Base-by-base conservation (phyloP, 1,140 invertebrate genomes). In the Acromyrmex echinatior region DNA sequence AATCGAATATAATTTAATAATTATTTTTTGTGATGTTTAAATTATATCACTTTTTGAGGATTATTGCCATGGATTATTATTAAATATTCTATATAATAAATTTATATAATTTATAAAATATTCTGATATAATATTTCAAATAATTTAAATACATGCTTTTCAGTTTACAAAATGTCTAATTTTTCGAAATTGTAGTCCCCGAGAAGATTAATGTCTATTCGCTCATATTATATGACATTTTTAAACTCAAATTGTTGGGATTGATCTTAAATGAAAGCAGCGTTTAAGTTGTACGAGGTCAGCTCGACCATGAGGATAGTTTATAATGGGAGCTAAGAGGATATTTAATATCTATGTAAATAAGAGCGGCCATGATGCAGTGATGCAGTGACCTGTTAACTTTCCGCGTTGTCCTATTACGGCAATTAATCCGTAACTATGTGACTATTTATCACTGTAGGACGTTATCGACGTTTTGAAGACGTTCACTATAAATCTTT, bases 261-360 rank as follows among this genome's bases (percentile, higher is more conserved):
- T 4, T 18, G 51, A 74, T 53, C 4, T n/a, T 14, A 60, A 77
- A 39, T 5, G 56, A 60, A 39, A 60, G 6, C 6, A 35, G n/a
- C 4, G 28, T 77, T 71, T 77, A 60, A 77, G 14, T 60, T 60
- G 74, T 39, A 14, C 14, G 28, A 76, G 51, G 31, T 58, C 73
- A 39, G 31, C 18, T 31, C 21, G 56, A 28, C 16, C 76, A 10
- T 25, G 39, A 45, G 18, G 25, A n/a, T 25, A 65, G 45, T 18
- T 49, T 31, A 6, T 10, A 51, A 78, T 79, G 39, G 60, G 39
- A 78, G 18, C 16, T 18, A 66, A 35, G 10, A 5, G 39, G 49
- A 45, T 25, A 18, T 25, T 76, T 76, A 76, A 76, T 76, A 35
- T 76, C n/a, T 21, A 53, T 68, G 62, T 68, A 80, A 80, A 80